Evolutionary conservation across 2,113 vertebrate species (phyloP).

Genomic region (Platysternon megacephalum): DNA sequence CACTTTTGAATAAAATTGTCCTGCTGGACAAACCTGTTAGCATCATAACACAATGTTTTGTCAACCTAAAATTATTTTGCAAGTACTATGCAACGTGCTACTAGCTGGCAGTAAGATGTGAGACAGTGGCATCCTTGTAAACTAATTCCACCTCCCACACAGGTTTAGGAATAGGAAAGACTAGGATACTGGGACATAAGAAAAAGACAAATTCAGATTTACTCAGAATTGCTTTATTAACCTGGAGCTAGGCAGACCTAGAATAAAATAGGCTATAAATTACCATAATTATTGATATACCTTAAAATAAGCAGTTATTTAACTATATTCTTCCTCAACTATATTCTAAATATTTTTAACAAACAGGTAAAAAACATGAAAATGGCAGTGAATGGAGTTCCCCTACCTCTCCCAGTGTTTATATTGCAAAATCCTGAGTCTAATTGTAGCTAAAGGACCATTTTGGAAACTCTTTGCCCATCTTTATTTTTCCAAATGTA

Average conservation of each 20-base stretch:
- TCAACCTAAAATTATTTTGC: background rate
- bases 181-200: background rate
- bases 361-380: background rate
- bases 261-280: background rate
- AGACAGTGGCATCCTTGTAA: background rate
- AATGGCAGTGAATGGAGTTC: background rate
- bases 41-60: background rate
- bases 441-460: background rate
- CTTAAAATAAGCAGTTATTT: background rate
- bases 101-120: background rate
- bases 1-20: background rate
- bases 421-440: background rate
- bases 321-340: background rate
- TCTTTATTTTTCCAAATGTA: background rate
- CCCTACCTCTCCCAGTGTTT: background rate
- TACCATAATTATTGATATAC: background rate
- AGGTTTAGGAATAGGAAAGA: background rate
- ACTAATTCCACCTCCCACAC: background rate
- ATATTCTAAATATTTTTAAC: background rate
- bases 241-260: background rate
- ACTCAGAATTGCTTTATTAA: background rate
- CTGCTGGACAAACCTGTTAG: background rate
- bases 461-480: background rate
- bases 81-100: background rate
- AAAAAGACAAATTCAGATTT: background rate